Evolutionary conservation across 2,113 vertebrate species (phyloP).

Genomic region (Lagopus leucura): DNA sequence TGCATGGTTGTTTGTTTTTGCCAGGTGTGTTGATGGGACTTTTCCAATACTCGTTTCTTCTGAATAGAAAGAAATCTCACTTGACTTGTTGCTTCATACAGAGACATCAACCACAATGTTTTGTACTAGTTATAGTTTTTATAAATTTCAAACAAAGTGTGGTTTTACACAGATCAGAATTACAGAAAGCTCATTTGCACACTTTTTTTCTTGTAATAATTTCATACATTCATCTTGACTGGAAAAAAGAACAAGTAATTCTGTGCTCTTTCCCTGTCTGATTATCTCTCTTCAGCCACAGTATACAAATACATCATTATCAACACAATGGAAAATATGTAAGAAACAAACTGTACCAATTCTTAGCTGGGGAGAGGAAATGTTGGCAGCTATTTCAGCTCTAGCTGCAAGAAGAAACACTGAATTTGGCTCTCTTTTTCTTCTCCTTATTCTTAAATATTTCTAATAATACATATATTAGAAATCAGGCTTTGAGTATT

Average conservation of each 20-base stretch:
- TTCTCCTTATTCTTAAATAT: slow-evolving; percentile 26
- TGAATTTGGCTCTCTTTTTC: slow-evolving; percentile 28
- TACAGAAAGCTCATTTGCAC: slow-evolving; percentile 70
- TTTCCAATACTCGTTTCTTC: background rate
- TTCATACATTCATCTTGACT: slow-evolving; percentile 72
- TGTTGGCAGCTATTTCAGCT: slow-evolving; percentile 42
- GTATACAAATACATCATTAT: slow-evolving; percentile 73
- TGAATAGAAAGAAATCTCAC: background rate
- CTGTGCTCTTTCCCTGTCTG: slow-evolving; percentile 49
- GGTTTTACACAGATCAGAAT: slow-evolving; percentile 67
- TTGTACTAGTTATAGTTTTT: slow-evolving; percentile 68
- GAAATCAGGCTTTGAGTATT: slow-evolving; percentile 13
- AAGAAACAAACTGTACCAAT: slow-evolving; percentile 66
- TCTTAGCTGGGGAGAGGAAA: slow-evolving; percentile 38
- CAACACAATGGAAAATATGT: slow-evolving; percentile 66
- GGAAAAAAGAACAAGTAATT: slow-evolving; percentile 54
- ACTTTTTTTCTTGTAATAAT: slow-evolving; percentile 60
- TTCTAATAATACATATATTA: slow-evolving; percentile 32
- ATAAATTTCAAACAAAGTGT: slow-evolving; percentile 74
- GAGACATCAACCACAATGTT: slow-evolving; percentile 17
- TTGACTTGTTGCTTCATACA: background rate
- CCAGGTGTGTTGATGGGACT: background rate
- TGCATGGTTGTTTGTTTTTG: background rate
- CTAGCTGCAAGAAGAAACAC: slow-evolving; percentile 43
- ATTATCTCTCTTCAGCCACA: slow-evolving; percentile 69